Conservation (phyloP, 1,140 invertebrate genomes). For the Drosophila mayri region DNA sequence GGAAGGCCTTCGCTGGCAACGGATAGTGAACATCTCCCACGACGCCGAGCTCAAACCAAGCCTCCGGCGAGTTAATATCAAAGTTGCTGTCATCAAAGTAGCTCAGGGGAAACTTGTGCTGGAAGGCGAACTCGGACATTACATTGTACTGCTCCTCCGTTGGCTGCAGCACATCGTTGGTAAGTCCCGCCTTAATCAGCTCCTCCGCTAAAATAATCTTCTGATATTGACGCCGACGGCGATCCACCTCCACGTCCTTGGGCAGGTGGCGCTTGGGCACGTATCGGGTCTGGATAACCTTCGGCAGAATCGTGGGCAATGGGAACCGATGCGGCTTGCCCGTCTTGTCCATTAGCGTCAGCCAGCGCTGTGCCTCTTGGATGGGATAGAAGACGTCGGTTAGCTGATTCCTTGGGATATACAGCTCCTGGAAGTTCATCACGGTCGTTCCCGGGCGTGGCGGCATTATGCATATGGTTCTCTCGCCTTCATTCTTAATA, state of each 20-base stretch:
- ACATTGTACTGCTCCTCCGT: conserved; percentile 73
- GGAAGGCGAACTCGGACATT: conserved; percentile 73
- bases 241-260: conserved; percentile 80
- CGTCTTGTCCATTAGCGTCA: conserved; percentile 60
- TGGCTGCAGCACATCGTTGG: conserved; percentile 60
- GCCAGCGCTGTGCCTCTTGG: conserved; percentile 78
- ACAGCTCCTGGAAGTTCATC: conserved; percentile 62
- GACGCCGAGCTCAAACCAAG: conserved; percentile 74
- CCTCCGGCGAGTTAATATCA: conserved; percentile 65
- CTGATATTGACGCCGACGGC: conserved; percentile 63
- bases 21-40: conserved; percentile 66
- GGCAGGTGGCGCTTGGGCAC: conserved; percentile 72
- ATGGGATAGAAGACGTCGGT: conserved; percentile 62
- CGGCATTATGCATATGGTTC: conserved; percentile 61
- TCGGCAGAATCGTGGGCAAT: conserved; percentile 74
- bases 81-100: conserved; percentile 77
- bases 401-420: conserved; percentile 61
- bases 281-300: conserved; percentile 70
- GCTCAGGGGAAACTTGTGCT: conserved; percentile 75
- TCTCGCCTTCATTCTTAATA: conserved; percentile 17
- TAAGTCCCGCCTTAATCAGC: conserved; percentile 59
- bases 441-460: conserved; percentile 66
- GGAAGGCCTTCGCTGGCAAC: conserved; percentile 67
- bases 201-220: conserved; percentile 66
- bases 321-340: conserved; percentile 71